These are phyloP conservation scores for Gymnarchus niloticus DNA, from an alignment of 2,113 vertebrate genomes.

Conservation along the genomic window DNA sequence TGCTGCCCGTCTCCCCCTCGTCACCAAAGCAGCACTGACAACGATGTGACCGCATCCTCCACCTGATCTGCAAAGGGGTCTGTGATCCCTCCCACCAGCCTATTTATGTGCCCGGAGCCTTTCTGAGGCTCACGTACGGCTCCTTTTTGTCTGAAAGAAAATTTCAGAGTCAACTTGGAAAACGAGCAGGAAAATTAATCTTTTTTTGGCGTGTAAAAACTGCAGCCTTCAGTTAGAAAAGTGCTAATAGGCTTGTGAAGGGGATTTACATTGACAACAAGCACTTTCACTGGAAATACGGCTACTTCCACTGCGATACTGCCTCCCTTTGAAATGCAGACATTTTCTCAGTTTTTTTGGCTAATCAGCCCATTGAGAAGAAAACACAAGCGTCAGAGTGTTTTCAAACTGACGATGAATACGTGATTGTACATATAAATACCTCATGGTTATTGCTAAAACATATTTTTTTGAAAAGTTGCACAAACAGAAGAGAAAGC, in stretches of 20 bases:
- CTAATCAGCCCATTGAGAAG: neutral
- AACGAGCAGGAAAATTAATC: neutral
- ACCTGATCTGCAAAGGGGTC: neutral
- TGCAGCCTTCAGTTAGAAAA: neutral
- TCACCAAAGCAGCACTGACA: neutral
- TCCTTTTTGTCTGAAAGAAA: neutral
- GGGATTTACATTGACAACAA: constrained; percentile 15
- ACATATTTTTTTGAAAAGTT: constrained; percentile 32
- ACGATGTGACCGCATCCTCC: neutral
- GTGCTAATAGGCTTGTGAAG: constrained; percentile 12
- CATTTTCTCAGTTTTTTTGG: neutral
- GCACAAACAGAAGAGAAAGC: constrained; percentile 34
- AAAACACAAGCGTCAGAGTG: neutral
- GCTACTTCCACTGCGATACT: neutral
- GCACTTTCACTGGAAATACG: neutral
- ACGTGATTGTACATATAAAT: neutral
- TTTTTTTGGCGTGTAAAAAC: neutral
- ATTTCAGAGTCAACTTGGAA: neutral
- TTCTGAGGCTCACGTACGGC: neutral
- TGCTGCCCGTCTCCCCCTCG: neutral
- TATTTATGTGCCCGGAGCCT: neutral
- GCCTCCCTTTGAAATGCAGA: neutral
- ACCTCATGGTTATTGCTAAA: neutral
- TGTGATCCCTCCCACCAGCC: neutral
- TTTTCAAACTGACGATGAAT: neutral